Conservation (phyloP, 1,140 invertebrate species). For the Adelges cooleyi region DNA sequence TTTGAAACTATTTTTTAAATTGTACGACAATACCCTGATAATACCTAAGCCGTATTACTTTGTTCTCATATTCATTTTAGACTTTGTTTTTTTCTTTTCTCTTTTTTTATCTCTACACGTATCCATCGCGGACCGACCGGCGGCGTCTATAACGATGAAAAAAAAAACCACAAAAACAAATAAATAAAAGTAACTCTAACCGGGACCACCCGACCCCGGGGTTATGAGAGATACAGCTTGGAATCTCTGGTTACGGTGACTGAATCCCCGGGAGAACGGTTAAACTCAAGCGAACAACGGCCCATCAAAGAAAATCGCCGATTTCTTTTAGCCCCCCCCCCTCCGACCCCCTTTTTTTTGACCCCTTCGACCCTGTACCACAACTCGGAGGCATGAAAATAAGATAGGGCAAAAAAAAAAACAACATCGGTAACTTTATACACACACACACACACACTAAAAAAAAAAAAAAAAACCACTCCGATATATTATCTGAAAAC, state of each 20-base stretch:
- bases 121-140: too few relatives aligned
- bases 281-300: not conserved
- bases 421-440: not conserved
- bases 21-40: too few relatives aligned
- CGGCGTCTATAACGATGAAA: too few relatives aligned
- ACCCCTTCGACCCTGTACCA: not conserved
- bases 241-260: conserved; percentile 1
- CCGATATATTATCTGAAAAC: not conserved
- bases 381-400: not conserved
- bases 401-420: too few relatives aligned
- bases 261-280: conserved; percentile 18
- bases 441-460: not conserved
- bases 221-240: not conserved
- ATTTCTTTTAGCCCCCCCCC: not conserved
- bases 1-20: too few relatives aligned
- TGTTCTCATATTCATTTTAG: too few relatives aligned
- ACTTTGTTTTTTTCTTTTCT: too few relatives aligned
- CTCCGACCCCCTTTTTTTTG: not conserved
- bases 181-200: too few relatives aligned
- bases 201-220: not conserved
- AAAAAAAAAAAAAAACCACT: too few relatives aligned
- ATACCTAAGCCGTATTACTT: too few relatives aligned
- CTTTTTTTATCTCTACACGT: too few relatives aligned
- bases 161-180: too few relatives aligned
- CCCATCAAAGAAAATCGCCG: conserved; percentile 15